Evolutionary conservation across 2,797 vertebrate species (phyloP), one percentile per base, ranked within the genome.

Genomic region (Halcyon chelicuti): DNA sequence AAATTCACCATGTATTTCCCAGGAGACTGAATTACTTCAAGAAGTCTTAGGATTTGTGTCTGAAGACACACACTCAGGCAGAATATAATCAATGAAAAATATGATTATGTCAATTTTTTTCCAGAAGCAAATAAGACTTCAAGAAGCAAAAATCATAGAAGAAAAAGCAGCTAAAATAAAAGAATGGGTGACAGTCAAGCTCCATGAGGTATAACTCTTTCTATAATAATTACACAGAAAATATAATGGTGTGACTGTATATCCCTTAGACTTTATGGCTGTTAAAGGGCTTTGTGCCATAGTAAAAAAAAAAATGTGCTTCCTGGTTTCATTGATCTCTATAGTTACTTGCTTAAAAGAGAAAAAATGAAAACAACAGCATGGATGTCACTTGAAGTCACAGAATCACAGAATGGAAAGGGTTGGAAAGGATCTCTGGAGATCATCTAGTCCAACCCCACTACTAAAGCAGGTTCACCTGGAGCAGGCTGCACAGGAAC

Each of bases 111-210:
- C 84, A 58, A 9, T 94, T 92, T 96, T 58, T 93, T 96, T 96
- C 94, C 98, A 99, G 99, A 99, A 99, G 97, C 99, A 99, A 97
- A 97, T 98, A 96, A 98, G 99, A 97, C 97, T 98, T 37, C 99
- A 99, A 98, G 99, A 99, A 93, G 98, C 99, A 95, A 99, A 99
- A 98, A 98, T 99, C 31, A 99, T 99, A 97, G 99, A 99, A 97
- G 99, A 99, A 95, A 99, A 99, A 98, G 99, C 99, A 75, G 99
- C 99, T 57, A 99, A 99, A 97, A 99, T 99, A 97, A 99, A 99
- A 97, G 99, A 99, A 96, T 99, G 99, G 99, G 99, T 99, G 97
- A 99, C 99, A 97, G 97, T 98, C 93, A 99, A 99, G 97, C 97
- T 99, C 91, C 99, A 98, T 52, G 99, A 99, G 99, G 99, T 99